phyloP scores from a whole-genome alignment of 2,797 vertebrate genomes.

The Chaetophractus vellerosus region DNA sequence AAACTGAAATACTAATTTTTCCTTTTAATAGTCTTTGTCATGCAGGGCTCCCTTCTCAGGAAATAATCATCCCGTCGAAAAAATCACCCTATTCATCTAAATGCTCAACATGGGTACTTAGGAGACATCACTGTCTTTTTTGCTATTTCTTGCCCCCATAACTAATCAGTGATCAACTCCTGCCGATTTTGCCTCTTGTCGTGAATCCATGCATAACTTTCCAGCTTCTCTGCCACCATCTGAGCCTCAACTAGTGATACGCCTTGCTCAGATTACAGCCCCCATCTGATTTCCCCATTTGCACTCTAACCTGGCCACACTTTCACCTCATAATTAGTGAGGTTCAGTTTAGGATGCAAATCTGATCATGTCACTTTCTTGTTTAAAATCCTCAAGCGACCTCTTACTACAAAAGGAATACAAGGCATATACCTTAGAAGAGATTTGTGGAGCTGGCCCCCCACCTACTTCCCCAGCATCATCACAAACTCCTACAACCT shows the following conservation, averaged over 20 bases:
- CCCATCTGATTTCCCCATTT: no score
- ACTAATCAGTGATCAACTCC: not conserved
- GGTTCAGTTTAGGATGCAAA: not conserved
- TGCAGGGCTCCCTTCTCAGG: not conserved
- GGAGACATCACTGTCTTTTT: not conserved
- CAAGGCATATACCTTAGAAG: not conserved
- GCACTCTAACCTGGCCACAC: not conserved
- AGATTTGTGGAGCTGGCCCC: not conserved
- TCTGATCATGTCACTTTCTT: not conserved
- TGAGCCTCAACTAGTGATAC: not conserved
- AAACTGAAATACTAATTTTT: not conserved
- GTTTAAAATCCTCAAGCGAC: not conserved
- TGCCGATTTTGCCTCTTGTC: not conserved
- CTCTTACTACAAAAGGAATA: not conserved
- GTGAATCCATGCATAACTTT: not conserved
- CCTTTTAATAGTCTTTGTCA: not conserved
- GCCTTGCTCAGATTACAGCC: not conserved
- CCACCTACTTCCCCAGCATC: not conserved
- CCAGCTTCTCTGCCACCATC: not conserved
- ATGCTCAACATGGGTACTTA: not conserved
- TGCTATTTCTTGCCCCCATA: not conserved
- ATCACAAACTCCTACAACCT: not conserved
- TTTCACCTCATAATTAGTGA: not conserved
- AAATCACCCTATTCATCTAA: not conserved
- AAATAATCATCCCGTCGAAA: not conserved